Evolutionary conservation across 2,888 invertebrate genomes (phyloP).

Genomic region (Eupithecia insigniata): DNA sequence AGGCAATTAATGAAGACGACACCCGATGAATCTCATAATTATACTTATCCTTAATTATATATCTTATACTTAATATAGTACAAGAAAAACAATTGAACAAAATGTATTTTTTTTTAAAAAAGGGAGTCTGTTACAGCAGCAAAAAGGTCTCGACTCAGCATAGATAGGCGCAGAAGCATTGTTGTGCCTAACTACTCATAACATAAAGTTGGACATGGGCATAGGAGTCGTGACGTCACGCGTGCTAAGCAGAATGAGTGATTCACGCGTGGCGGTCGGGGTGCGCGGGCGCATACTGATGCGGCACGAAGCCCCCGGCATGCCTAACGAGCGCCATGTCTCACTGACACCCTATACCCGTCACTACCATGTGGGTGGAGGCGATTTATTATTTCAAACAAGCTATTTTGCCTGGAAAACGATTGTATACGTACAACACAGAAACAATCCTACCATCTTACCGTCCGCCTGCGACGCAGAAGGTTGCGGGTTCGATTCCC

Average conservation of each 20-base stretch:
- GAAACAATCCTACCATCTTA: no score
- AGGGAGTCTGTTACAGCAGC: no score
- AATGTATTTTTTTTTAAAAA: no score
- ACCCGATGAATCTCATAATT: neutral
- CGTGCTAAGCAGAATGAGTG: slow-evolving; percentile 64
- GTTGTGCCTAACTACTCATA: slow-evolving; percentile 44
- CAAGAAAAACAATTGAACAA: no score
- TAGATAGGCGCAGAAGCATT: no score
- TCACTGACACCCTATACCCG: slow-evolving; percentile 63
- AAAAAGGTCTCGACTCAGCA: no score
- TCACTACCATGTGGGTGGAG: slow-evolving; percentile 48
- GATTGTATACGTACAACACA: no score
- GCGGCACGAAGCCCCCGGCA: slow-evolving; percentile 66
- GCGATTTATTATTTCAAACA: slow-evolving; percentile 40
- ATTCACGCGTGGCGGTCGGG: slow-evolving; percentile 77
- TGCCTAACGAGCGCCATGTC: slow-evolving; percentile 67
- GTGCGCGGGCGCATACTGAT: slow-evolving; percentile 81
- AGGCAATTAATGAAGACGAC: neutral
- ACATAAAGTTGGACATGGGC: slow-evolving; percentile 73
- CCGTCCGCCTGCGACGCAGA: no score
- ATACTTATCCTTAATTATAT: neutral
- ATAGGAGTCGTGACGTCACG: slow-evolving; percentile 77
- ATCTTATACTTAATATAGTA: no score
- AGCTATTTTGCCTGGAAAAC: no score
- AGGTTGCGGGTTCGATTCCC: no score